Percentiles rank a stretch among this genome's conserved stretches.
Evolutionary conservation across 2,797 vertebrate species (phyloP).

Genomic region (Bufotes viridis): DNA sequence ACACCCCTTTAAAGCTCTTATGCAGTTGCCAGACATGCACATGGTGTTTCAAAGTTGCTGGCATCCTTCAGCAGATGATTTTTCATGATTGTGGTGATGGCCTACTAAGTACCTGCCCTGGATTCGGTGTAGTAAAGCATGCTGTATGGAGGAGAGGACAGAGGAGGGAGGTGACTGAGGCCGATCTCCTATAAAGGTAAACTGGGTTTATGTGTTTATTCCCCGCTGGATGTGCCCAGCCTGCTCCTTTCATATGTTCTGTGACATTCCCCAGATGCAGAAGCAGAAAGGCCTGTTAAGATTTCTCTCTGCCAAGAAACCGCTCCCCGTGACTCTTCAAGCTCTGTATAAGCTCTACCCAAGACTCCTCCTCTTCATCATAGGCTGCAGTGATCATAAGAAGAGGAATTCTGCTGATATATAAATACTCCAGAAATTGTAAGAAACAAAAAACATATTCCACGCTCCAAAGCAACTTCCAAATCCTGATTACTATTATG

Average conservation of each 20-base stretch:
- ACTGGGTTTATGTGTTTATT: conserved; percentile 54
- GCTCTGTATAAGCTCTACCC: background rate
- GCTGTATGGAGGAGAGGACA: conserved; percentile 3
- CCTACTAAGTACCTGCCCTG: background rate
- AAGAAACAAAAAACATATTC: background rate
- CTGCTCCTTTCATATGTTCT: conserved; percentile 1
- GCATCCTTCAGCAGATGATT: background rate
- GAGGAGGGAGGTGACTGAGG: background rate
- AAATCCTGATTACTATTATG: background rate
- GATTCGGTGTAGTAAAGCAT: background rate
- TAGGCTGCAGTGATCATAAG: background rate
- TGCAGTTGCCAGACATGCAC: background rate
- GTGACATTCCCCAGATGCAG: conserved; percentile 45
- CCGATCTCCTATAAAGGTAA: conserved; percentile 57
- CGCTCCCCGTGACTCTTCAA: background rate
- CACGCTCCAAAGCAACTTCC: background rate
- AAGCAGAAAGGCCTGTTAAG: background rate
- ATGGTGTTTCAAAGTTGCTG: background rate
- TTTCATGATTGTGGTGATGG: background rate
- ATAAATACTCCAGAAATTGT: too few relatives aligned
- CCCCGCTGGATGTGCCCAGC: conserved; percentile 20
- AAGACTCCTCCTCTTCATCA: background rate
- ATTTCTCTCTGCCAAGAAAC: conserved; percentile 34
- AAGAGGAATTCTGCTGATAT: background rate
- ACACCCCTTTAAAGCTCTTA: background rate